Evolutionary conservation across 2,888 invertebrate genomes (phyloP), one percentile per base, ranked within the genome.

Genomic region (Nomada lathburiana): DNA sequence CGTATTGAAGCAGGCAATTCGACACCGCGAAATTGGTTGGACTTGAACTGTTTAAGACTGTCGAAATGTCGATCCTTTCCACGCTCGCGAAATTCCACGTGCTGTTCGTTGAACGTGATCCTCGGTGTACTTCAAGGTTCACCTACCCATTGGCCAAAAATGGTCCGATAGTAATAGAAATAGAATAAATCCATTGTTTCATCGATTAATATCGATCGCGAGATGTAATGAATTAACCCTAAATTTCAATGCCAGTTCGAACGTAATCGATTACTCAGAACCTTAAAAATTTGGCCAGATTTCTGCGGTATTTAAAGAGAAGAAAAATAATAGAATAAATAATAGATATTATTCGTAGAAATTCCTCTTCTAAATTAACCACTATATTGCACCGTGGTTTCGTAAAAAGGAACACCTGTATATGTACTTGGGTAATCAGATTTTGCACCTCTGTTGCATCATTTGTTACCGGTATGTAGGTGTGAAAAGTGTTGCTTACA

Each of bases 371-470:
- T 36, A 36, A 36, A 36, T 36, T 36, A 7, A 1, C 36, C 36
- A 7, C 36, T 36, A 36, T 36, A 36, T 7, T 36, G 36, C 36
- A 36, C 36, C 36, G 36, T 5, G 36, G 7, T 36, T 36, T 36
- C 36, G 36, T 36, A 36, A 36, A 36, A 36, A 36, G 36, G 7
- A 36, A 36, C 36, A 36, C 7, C 36, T 36, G 36, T 36, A 36
- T 36, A 36, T 7, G 36, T 0, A 36, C 36, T 36, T 36, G 36
- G 36, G 52, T 59, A 63, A 70, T 53, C 70, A 53, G 76, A 79
- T 76, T 76, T 76, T 76, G 52, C 53, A 52, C 36, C 64, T n/a
- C n/a, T 10, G 50, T 79, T 76, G 64, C 64, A 55, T 65, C 76
- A 70, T 11, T 16, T 10, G 79, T 44, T 29, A 16, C 59, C 63